phyloP scores from a whole-genome alignment of 2,797 vertebrate species.

The Anolis apletophallus region DNA sequence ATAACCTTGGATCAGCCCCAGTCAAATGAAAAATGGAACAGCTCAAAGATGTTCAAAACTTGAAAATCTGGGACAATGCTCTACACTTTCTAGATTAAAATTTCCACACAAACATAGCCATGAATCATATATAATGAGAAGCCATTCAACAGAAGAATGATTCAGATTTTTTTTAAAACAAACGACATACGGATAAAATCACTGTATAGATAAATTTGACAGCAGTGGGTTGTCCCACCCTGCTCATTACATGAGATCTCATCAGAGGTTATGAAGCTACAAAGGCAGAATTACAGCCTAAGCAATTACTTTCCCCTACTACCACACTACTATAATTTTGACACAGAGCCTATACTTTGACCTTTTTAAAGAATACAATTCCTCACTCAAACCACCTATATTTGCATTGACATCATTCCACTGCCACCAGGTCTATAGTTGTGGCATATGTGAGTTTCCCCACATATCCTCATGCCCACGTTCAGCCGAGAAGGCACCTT shows the following conservation, averaged over 20 bases:
- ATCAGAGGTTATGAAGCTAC: background rate
- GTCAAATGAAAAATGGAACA: too few relatives aligned
- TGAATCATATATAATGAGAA: background rate
- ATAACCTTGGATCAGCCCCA: background rate
- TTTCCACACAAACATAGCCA: background rate
- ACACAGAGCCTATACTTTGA: too few relatives aligned
- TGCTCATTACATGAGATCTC: background rate
- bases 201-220: background rate
- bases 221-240: background rate
- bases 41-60: background rate
- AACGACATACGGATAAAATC: background rate
- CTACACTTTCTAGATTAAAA: background rate
- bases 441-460: background rate
- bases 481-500: background rate
- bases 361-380: background rate
- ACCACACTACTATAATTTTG: background rate
- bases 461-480: background rate
- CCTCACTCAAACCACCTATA: background rate
- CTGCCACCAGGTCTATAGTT: background rate
- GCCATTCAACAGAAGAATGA: background rate
- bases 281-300: background rate
- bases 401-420: background rate
- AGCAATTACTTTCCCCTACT: background rate
- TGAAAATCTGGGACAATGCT: background rate
- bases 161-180: background rate